Percentiles rank a stretch among this genome's conserved stretches.
Evolutionary conservation across 35 echinoderm and acorn worm genomes (phyloP).

Genomic region (Apostichopus japonicus): DNA sequence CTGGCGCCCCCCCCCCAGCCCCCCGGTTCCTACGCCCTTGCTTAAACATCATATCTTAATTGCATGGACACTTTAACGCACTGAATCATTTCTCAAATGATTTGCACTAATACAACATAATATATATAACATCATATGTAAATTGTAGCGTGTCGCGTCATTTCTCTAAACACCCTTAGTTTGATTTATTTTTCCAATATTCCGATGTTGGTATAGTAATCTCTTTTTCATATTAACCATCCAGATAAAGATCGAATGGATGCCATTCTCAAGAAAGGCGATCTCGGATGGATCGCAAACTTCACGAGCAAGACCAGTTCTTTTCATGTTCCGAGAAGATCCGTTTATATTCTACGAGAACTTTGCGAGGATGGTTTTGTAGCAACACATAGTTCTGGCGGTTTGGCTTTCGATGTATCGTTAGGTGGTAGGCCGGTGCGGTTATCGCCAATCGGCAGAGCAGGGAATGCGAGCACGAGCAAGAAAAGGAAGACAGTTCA

Average conservation of each 20-base stretch:
- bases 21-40: too few relatives aligned
- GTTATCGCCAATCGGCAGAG: constrained; percentile 36
- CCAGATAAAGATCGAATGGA: constrained; percentile 26
- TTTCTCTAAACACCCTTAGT: not conserved
- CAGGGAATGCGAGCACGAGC: not conserved
- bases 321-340: constrained; percentile 23
- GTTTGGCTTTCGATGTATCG: constrained; percentile 47
- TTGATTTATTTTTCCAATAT: not conserved
- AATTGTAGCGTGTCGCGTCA: too few relatives aligned
- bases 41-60: too few relatives aligned
- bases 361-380: constrained; percentile 36
- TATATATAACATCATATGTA: too few relatives aligned
- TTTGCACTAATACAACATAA: too few relatives aligned
- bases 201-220: too few relatives aligned
- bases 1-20: too few relatives aligned
- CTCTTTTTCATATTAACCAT: not conserved
- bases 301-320: constrained; percentile 25
- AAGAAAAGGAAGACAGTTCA: constrained; percentile 36
- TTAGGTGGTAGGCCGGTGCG: constrained; percentile 35
- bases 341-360: constrained; percentile 15
- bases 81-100: too few relatives aligned
- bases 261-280: constrained; percentile 16
- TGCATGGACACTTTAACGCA: too few relatives aligned
- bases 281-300: not conserved
- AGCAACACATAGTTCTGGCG: not conserved